Evolutionary conservation across 1,140 invertebrate genomes (phyloP).

Genomic region (Coenobita brevimanus): DNA sequence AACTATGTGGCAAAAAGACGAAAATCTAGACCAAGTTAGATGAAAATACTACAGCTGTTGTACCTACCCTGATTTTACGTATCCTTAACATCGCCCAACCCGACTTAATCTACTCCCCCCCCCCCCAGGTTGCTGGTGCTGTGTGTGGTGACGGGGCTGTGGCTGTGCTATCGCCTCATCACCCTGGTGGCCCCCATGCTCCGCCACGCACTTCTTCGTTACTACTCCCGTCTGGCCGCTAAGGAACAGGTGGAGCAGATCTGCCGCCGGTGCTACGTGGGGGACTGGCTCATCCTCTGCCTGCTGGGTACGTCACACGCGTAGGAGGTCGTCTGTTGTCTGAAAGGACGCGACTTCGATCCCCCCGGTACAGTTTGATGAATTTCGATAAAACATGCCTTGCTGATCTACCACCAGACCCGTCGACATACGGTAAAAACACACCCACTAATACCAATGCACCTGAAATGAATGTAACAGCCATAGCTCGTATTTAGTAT

Average conservation of each 20-base stretch:
- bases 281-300: conserved; percentile 28
- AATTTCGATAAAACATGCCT: not conserved
- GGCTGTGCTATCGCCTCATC: not conserved
- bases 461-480: no score
- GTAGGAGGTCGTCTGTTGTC: no score
- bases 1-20: no score
- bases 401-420: no score
- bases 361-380: not conserved
- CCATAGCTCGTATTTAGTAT: not conserved
- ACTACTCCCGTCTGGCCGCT: not conserved
- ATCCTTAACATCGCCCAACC: no score
- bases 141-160: not conserved
- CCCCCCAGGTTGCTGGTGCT: not conserved
- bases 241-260: conserved; percentile 9
- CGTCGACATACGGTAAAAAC: no score
- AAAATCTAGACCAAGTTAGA: no score
- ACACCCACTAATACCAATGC: no score
- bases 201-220: not conserved
- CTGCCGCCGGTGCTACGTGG: not conserved
- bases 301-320: conserved; percentile 15
- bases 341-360: no score
- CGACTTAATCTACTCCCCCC: no score
- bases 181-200: not conserved
- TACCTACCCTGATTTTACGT: no score
- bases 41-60: no score